Evolutionary conservation across 2,113 vertebrate species (phyloP).

Genomic region (Meriones unguiculatus): DNA sequence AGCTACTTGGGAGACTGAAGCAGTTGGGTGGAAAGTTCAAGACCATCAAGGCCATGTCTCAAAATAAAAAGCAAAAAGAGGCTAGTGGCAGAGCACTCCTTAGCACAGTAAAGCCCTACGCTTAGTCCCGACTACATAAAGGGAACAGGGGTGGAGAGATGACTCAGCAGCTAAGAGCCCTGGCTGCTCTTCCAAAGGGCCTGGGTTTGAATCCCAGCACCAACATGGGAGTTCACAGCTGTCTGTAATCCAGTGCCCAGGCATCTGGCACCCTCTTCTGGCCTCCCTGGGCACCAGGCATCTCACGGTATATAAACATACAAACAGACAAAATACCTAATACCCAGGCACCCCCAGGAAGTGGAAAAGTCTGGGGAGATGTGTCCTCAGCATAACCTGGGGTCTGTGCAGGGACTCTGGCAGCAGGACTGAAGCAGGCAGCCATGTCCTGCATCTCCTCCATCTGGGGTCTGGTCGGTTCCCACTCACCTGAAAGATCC

Average conservation of each 20-base stretch:
- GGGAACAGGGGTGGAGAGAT: too few species aligned
- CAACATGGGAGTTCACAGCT: background rate
- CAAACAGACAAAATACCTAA: background rate
- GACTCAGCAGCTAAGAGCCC: background rate
- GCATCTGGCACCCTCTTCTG: background rate
- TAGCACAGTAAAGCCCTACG: background rate
- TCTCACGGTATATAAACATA: background rate
- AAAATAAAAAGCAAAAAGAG: background rate
- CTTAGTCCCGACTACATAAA: background rate
- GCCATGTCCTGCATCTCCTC: background rate
- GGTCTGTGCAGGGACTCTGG: background rate
- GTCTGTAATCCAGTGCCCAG: background rate
- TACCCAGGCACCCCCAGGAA: background rate
- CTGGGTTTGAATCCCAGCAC: background rate
- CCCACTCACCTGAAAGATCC: slow-evolving; percentile 91
- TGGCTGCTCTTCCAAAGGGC: background rate
- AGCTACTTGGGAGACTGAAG: background rate
- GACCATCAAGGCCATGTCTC: background rate
- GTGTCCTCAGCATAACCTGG: background rate
- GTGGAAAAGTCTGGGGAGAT: background rate
- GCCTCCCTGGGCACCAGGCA: background rate
- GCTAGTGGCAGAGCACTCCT: background rate
- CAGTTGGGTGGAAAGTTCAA: background rate
- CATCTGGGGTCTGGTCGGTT: background rate
- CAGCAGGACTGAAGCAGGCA: background rate